Conservation (phyloP, 2,113 vertebrate species). For the Corythoichthys intestinalis region DNA sequence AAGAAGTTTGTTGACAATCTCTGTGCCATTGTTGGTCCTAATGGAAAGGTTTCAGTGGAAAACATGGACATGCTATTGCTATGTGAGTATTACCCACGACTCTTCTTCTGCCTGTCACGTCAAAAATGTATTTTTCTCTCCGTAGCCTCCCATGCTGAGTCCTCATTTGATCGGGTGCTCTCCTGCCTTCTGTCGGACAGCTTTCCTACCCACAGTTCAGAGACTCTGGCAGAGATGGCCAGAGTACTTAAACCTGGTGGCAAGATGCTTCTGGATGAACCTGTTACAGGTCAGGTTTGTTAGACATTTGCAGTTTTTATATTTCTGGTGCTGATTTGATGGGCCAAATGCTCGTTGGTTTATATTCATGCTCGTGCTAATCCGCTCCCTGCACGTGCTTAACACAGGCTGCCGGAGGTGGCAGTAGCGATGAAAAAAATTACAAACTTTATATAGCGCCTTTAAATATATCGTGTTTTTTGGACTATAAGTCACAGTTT, state of each 20-base stretch:
- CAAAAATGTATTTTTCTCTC: not conserved
- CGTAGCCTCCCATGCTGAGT: constrained; percentile 81
- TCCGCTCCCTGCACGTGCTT: too few relatives aligned
- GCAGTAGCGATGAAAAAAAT: too few relatives aligned
- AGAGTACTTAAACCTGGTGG: constrained; percentile 86
- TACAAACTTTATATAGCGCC: too few relatives aligned
- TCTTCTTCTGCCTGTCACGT: not conserved
- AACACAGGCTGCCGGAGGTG: too few relatives aligned
- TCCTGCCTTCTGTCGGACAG: constrained; percentile 79
- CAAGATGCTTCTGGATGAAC: constrained; percentile 81
- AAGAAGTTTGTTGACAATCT: constrained; percentile 74
- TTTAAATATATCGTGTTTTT: too few relatives aligned
- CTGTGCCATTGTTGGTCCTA: constrained; percentile 64
- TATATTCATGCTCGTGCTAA: too few relatives aligned
- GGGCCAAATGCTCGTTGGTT: too few relatives aligned
- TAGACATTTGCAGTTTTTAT: too few relatives aligned
- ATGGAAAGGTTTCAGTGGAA: constrained; percentile 76
- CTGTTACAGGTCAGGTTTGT: constrained; percentile 65
- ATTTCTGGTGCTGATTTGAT: too few relatives aligned
- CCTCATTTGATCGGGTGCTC: constrained; percentile 81
- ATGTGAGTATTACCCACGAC: constrained; percentile 70
- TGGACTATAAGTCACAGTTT: too few relatives aligned
- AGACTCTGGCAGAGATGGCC: constrained; percentile 83
- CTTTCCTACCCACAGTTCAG: constrained; percentile 70
- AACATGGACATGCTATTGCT: constrained; percentile 78